Conservation (phyloP, 2,797 vertebrate species). For the Anas georgica region DNA sequence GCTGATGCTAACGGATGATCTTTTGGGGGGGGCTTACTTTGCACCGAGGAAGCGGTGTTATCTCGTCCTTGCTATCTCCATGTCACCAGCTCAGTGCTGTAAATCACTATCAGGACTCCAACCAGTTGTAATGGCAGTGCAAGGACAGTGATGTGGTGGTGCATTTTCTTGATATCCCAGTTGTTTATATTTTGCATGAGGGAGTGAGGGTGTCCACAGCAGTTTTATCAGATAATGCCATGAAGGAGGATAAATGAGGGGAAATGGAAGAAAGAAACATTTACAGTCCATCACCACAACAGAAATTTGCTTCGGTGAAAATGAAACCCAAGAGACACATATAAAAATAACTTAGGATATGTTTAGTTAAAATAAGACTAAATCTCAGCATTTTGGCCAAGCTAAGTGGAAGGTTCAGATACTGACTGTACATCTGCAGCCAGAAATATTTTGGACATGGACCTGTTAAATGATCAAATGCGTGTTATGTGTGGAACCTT, state of each 20-base stretch:
- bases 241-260: neutral
- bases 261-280: constrained; percentile 10
- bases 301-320: constrained; percentile 30
- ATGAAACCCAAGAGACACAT: neutral
- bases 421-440: constrained; percentile 31
- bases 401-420: constrained; percentile 34
- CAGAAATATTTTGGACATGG: constrained; percentile 50
- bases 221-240: neutral
- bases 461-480: constrained; percentile 56
- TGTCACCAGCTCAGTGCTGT: neutral
- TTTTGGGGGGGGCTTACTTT: neutral
- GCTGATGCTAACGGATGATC: neutral
- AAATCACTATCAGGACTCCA: neutral
- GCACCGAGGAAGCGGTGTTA: neutral
- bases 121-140: neutral
- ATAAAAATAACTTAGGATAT: constrained; percentile 50
- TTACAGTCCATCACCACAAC: neutral
- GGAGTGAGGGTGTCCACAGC: neutral
- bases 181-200: neutral
- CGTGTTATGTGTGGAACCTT: constrained; percentile 35
- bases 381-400: constrained; percentile 56
- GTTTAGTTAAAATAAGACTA: constrained; percentile 64
- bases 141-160: neutral
- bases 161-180: neutral
- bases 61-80: neutral